These are phyloP conservation scores for Oryctolagus cuniculus DNA, from an alignment of 2,113 vertebrate genomes.

Conservation along the genomic window DNA sequence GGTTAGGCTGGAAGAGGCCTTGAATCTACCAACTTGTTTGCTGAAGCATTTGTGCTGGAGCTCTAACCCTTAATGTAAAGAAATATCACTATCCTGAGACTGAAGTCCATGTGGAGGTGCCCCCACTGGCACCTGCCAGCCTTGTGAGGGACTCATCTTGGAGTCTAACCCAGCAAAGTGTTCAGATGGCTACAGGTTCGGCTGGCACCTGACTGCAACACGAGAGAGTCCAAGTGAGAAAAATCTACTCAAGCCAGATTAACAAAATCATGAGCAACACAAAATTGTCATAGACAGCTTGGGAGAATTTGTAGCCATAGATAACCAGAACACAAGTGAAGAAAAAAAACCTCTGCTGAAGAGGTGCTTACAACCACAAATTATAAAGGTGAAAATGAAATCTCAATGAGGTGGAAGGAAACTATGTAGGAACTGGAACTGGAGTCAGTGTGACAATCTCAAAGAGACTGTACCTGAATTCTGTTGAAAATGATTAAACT, in stretches of 20 bases:
- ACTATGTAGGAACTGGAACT: background rate
- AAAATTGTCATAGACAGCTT: background rate
- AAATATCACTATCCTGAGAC: background rate
- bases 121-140: background rate
- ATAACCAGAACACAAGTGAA: background rate
- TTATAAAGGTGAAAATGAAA: conserved; percentile 23
- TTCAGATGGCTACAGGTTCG: background rate
- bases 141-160: background rate
- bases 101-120: background rate
- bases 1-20: background rate
- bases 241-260: background rate
- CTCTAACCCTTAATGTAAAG: background rate
- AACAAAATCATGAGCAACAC: background rate
- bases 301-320: conserved; percentile 8
- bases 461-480: background rate
- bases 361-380: conserved; percentile 27
- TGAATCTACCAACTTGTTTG: background rate
- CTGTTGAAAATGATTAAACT: background rate
- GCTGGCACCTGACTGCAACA: background rate
- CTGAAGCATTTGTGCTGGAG: background rate
- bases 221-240: conserved; percentile 33
- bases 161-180: background rate
- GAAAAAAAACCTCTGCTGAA: conserved; percentile 13
- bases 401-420: background rate
- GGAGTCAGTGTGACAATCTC: background rate